Conservation (phyloP, 2,113 vertebrate genomes). For the Burhinus bistriatus region DNA sequence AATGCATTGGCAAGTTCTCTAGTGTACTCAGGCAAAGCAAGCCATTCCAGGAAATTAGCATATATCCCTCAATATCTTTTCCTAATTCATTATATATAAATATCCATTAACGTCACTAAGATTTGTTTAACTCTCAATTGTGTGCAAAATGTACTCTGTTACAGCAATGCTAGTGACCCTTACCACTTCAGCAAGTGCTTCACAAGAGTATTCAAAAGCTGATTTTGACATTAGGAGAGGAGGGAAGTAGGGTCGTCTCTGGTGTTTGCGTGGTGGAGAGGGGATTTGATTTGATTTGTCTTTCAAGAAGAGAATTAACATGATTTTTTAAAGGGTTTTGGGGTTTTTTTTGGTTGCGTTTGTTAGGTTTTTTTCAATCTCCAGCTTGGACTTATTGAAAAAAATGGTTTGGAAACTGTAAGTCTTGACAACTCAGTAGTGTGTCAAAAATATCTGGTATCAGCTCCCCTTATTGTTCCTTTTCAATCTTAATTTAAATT, state of each 20-base stretch:
- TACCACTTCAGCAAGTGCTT: not conserved
- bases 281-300: not conserved
- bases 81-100: not conserved
- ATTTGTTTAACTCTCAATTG: not conserved
- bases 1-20: not conserved
- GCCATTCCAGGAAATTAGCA: accelerated
- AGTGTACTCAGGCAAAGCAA: not conserved
- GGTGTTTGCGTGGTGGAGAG: not conserved
- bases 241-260: not conserved
- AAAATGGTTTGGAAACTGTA: not conserved
- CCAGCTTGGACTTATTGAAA: not conserved
- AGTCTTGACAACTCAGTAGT: not conserved
- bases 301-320: not conserved
- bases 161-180: accelerated
- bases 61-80: not conserved
- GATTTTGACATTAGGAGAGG: not conserved
- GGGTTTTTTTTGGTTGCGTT: accelerated
- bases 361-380: not conserved
- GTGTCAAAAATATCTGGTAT: not conserved
- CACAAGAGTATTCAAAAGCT: not conserved
- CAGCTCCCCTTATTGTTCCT: not conserved
- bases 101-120: not conserved
- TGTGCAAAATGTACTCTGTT: not conserved
- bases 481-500: not conserved
- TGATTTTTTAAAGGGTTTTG: accelerated